A percentile compares a stretch with the other conserved stretches of the same genome.
Evolutionary conservation across 1,140 invertebrate species (phyloP).

Genomic region (Contarinia nasturtii): DNA sequence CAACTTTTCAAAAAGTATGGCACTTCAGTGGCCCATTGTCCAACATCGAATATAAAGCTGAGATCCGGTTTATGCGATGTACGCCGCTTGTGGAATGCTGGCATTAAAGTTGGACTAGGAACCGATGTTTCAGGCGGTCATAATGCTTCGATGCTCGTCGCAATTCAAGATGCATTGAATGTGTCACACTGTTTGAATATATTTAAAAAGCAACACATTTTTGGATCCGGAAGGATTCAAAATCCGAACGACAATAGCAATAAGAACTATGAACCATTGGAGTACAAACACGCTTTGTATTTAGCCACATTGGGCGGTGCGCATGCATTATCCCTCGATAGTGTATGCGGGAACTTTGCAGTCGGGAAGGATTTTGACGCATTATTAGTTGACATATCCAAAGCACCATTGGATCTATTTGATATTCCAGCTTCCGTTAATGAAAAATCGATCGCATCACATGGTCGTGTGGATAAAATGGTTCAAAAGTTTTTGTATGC

Average conservation of each 20-base stretch:
- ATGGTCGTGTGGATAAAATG: constrained; percentile 28
- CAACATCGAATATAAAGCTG: constrained; percentile 68
- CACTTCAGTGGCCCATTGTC: constrained; percentile 63
- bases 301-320: constrained; percentile 74
- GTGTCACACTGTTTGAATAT: constrained; percentile 46
- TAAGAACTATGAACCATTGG: constrained; percentile 31
- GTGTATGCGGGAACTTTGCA: constrained; percentile 59
- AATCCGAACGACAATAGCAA: constrained; percentile 9
- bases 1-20: constrained; percentile 36
- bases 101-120: constrained; percentile 63
- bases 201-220: constrained; percentile 18
- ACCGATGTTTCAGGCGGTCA: constrained; percentile 74
- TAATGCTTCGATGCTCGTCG: constrained; percentile 52
- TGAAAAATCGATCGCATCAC: constrained; percentile 9
- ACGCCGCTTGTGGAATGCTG: constrained; percentile 34
- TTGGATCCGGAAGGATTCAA: constrained; percentile 9
- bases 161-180: constrained; percentile 49
- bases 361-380: constrained; percentile 75
- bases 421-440: constrained; percentile 7
- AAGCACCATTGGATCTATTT: constrained; percentile 33
- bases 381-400: constrained; percentile 38
- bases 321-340: constrained; percentile 47
- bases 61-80: constrained; percentile 69
- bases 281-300: constrained; percentile 60
- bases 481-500: constrained; percentile 65